These are phyloP conservation scores for Phragmatobia fuliginosa DNA, from an alignment of 2,888 invertebrate genomes.

Conservation along the genomic window DNA sequence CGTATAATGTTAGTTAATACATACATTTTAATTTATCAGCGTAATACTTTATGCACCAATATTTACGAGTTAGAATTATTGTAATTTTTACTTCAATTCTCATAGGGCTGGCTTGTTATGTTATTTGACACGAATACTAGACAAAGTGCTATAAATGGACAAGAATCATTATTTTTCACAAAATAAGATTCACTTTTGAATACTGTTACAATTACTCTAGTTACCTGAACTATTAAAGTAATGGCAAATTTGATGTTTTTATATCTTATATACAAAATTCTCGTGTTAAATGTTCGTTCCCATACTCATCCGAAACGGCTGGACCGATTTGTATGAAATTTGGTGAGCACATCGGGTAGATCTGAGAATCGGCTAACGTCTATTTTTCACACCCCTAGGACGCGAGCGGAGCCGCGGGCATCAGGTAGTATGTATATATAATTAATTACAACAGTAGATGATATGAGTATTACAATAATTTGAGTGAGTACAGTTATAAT, in stretches of 20 bases:
- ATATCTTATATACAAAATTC: too few relatives aligned
- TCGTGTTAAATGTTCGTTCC: too few relatives aligned
- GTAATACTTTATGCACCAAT: conserved; percentile 61
- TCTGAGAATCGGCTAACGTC: too few relatives aligned
- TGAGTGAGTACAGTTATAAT: neutral
- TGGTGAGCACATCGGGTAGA: too few relatives aligned
- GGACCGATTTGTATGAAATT: too few relatives aligned
- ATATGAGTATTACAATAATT: neutral
- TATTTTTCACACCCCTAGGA: too few relatives aligned
- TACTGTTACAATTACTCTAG: neutral
- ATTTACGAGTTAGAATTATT: conserved; percentile 46
- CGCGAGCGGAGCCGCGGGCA: too few relatives aligned
- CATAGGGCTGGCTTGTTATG: conserved; percentile 25
- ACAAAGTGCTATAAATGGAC: neutral
- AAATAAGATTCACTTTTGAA: neutral
- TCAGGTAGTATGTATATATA: too few relatives aligned
- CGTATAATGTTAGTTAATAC: conserved; percentile 37
- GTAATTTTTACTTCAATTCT: conserved; percentile 56
- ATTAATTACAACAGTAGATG: neutral
- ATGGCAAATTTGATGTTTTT: too few relatives aligned
- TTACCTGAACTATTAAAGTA: neutral
- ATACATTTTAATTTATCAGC: conserved; percentile 39
- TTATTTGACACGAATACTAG: conserved; percentile 35
- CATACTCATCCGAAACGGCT: too few relatives aligned
- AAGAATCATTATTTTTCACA: neutral